Base-by-base conservation (phyloP, 2,113 vertebrate species). In the Eublepharis macularius region DNA sequence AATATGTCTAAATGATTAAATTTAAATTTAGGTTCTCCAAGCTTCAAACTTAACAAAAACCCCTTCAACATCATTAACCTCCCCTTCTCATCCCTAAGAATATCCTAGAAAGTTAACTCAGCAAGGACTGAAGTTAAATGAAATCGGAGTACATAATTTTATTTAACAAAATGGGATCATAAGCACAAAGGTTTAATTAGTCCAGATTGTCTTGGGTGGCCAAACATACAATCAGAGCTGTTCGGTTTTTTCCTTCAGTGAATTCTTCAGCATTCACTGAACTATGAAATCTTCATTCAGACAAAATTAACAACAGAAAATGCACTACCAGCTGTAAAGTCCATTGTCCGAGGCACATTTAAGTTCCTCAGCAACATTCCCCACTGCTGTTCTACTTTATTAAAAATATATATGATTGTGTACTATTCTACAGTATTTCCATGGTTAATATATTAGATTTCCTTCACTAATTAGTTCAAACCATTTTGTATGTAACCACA, bases 361-460 rank as follows among this genome's bases (percentile, higher is more conserved):
- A 75, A 82, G n/a, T 39, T 3, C 9, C 32, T n/a, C 57, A 57
- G 51, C 14, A 51, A 76, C 24, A 66, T 79, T n/a, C 78, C 70
- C 79, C 32, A 60, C 11, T 34, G 14, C 14, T 73, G 29, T 19
- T 80, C 13, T 63, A 4, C 7, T 21, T 39, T 80, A 36, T 84
- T 83, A 86, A 93, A 94, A 85, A 92, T 80, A 82, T 88, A 88
- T 83, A 84, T 36, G 2, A 19, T 75, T 83, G 86, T 91, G 88
- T 77, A 90, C 34, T 86, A 8, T 13, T 87, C 5, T 11, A 84
- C 72, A 68, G 88, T 85, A 89, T 82, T 54, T 81, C 51, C 83
- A 21, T 90, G 89, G 93, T 81, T 92, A 88, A 91, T 90, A 79
- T 76, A 82, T 86, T 87, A 92, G 76, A 70, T 29, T 90, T 79